Percentiles rank a stretch among this genome's conserved stretches.
phyloP scores from a whole-genome alignment of 2,113 vertebrate species.

The Notechis scutatus region DNA sequence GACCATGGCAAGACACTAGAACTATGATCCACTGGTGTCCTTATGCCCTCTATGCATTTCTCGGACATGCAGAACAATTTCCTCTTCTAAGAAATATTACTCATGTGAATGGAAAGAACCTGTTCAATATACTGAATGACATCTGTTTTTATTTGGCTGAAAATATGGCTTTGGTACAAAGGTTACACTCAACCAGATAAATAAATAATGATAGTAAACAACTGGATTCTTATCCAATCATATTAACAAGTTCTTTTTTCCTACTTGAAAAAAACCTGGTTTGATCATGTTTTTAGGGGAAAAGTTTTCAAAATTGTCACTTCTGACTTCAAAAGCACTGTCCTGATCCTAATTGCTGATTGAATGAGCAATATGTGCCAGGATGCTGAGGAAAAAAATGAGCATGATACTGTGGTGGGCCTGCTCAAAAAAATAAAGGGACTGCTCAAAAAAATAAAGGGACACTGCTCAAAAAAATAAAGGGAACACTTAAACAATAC shows the following conservation, averaged over 20 bases:
- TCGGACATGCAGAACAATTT: neutral
- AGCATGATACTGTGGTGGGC: neutral
- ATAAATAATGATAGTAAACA: neutral
- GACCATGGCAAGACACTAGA: slow-evolving; percentile 40
- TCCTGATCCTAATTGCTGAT: neutral
- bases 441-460: no score
- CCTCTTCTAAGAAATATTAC: neutral
- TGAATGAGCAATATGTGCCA: neutral
- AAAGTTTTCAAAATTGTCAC: neutral
- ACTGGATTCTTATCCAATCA: neutral
- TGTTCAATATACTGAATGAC: neutral
- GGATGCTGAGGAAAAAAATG: neutral
- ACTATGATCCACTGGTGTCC: neutral
- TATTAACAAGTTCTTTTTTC: neutral
- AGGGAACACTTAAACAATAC: no score
- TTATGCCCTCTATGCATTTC: neutral
- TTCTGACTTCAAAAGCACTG: neutral
- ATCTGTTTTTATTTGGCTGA: slow-evolving; percentile 1
- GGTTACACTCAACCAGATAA: neutral
- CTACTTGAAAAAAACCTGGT: neutral
- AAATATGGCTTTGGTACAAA: neutral
- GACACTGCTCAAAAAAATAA: no score
- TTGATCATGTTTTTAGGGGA: neutral
- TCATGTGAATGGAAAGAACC: slow-evolving; percentile 32
- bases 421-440: no score